phyloP scores from a whole-genome alignment of 2,888 invertebrate species.

The Epistrophella euchroma region DNA sequence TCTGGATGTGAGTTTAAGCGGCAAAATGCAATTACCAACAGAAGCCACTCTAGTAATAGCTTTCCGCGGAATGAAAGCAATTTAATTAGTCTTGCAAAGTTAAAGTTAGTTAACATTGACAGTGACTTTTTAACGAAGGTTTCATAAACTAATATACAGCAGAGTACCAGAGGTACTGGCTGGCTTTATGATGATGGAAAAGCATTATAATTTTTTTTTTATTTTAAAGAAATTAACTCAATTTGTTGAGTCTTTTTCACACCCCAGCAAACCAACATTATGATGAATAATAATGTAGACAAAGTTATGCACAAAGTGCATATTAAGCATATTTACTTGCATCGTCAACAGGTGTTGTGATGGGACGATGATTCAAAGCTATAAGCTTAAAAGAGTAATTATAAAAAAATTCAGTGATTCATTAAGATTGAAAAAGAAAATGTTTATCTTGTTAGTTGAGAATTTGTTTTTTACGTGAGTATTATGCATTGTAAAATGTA shows the following conservation, averaged over 20 bases:
- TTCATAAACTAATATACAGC: background rate
- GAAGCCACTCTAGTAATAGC: conserved; percentile 30
- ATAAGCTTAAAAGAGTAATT: background rate
- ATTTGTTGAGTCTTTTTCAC: conserved; percentile 26
- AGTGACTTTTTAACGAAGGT: conserved; percentile 23
- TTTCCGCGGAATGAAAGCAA: conserved; percentile 34
- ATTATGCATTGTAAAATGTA: background rate
- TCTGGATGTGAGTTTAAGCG: conserved; percentile 15
- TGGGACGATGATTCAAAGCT: background rate
- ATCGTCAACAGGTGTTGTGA: conserved; percentile 4
- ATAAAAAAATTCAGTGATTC: background rate
- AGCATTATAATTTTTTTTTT: background rate
- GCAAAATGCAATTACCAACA: conserved; percentile 31
- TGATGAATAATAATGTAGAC: background rate
- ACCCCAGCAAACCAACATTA: background rate
- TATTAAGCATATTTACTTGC: background rate
- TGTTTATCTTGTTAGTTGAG: background rate
- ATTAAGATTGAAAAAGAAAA: background rate
- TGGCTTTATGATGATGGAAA: background rate
- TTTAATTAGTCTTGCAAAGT: conserved; percentile 26
- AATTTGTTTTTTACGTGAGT: background rate
- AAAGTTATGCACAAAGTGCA: background rate
- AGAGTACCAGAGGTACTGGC: background rate
- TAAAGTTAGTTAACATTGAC: conserved; percentile 30
- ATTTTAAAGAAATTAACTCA: conserved; percentile 20